Percentiles rank a stretch among this genome's conserved stretches.
Conservation (phyloP, 2,888 invertebrate genomes). For the Saturnia pavonia region DNA sequence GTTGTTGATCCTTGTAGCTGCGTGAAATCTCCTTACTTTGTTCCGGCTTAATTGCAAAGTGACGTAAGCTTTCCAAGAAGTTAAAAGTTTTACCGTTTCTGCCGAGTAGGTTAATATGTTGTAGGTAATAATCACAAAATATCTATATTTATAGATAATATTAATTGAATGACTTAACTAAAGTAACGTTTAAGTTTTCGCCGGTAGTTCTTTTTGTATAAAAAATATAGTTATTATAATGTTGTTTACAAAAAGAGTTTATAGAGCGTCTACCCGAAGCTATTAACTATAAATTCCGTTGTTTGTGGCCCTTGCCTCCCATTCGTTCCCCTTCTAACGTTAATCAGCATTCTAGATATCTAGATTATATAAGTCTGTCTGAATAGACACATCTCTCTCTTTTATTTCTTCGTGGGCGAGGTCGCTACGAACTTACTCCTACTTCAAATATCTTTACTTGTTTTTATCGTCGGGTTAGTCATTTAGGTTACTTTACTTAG, state of each 20-base stretch:
- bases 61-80: constrained; percentile 37
- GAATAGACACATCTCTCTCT: constrained; percentile 45
- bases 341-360: constrained; percentile 72
- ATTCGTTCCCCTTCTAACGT: constrained; percentile 59
- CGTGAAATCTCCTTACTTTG: constrained; percentile 48
- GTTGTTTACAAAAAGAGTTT: constrained; percentile 60
- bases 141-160: background rate
- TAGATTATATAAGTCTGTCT: constrained; percentile 59
- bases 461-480: constrained; percentile 40
- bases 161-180: constrained; percentile 24
- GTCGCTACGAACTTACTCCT: constrained; percentile 52
- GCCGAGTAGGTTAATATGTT: background rate
- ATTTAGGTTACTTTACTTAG: constrained; percentile 5
- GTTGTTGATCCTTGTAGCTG: constrained; percentile 41
- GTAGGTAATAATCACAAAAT: constrained; percentile 26
- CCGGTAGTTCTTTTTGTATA: constrained; percentile 37
- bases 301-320: constrained; percentile 54
- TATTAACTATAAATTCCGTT: constrained; percentile 74
- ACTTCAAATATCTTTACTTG: constrained; percentile 45
- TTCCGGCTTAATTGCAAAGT: constrained; percentile 43
- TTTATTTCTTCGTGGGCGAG: constrained; percentile 52
- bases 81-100: constrained; percentile 24
- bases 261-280: constrained; percentile 62
- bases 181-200: constrained; percentile 30
- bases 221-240: constrained; percentile 25